phyloP scores from a whole-genome alignment of 2,797 vertebrate species.

The Scomberomorus guttatus region DNA sequence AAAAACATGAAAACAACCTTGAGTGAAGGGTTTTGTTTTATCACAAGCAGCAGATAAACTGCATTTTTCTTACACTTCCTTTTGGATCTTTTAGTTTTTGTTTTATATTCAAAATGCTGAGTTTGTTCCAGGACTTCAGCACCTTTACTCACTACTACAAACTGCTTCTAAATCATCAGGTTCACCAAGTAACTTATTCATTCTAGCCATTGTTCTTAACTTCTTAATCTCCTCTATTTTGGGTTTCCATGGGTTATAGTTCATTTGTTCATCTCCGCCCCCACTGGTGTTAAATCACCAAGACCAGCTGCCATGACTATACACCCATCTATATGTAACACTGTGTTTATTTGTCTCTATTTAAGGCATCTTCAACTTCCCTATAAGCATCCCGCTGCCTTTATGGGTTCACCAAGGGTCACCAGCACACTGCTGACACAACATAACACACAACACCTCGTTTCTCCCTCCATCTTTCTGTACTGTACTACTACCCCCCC shows the following conservation, averaged over 20 bases:
- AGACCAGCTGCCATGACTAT: slow-evolving; percentile 30
- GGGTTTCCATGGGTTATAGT: slow-evolving; percentile 38
- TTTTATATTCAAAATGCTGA: background rate
- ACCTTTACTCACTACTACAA: background rate
- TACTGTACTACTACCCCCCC: background rate
- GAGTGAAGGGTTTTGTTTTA: too few relatives aligned
- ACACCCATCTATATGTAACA: slow-evolving; percentile 36
- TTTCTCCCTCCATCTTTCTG: slow-evolving; percentile 16
- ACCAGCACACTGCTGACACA: slow-evolving; percentile 53
- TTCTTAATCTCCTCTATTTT: slow-evolving; percentile 39
- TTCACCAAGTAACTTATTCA: background rate
- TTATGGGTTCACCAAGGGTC: slow-evolving; percentile 65
- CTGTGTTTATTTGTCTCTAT: slow-evolving; percentile 56
- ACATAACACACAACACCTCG: slow-evolving; percentile 7
- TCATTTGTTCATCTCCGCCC: slow-evolving; percentile 42
- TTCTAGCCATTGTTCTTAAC: background rate
- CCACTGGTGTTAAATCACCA: slow-evolving; percentile 49
- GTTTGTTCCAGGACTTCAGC: background rate
- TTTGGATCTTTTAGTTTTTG: background rate
- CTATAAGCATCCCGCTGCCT: slow-evolving; percentile 50
- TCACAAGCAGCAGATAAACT: background rate
- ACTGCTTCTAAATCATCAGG: background rate
- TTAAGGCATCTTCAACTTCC: slow-evolving; percentile 40
- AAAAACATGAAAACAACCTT: background rate
- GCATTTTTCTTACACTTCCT: background rate